Evolutionary conservation across 1,140 invertebrate species (phyloP).

Genomic region (Pissodes strobi): DNA sequence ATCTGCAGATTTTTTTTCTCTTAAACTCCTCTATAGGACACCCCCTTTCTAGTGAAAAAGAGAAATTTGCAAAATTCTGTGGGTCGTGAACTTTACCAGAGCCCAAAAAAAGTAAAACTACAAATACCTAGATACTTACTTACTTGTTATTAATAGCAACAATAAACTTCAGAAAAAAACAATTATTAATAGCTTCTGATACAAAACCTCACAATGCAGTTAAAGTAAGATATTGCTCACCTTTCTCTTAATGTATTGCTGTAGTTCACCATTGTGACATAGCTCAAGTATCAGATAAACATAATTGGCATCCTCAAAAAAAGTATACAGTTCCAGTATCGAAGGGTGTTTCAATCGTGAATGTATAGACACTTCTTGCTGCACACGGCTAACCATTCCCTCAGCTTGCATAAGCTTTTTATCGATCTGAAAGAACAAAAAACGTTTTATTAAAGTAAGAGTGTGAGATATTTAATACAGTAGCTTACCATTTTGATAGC

Average conservation of each 20-base stretch:
- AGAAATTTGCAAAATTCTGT: no score
- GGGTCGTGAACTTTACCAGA: no score
- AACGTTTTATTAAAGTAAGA: slow-evolving; percentile 1
- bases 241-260: slow-evolving; percentile 74
- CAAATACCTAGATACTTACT: no score
- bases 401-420: slow-evolving; percentile 84
- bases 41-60: no score
- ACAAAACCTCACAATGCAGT: no score
- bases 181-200: no score
- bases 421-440: slow-evolving; percentile 73
- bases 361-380: slow-evolving; percentile 91
- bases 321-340: slow-evolving; percentile 86
- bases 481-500: slow-evolving; percentile 91
- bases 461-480: neutral
- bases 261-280: slow-evolving; percentile 89
- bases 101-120: no score
- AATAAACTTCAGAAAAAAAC: no score
- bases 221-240: no score
- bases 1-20: no score
- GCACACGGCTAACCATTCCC: slow-evolving; percentile 80
- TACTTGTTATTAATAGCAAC: no score
- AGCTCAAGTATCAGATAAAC: slow-evolving; percentile 93
- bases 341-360: slow-evolving; percentile 87
- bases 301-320: slow-evolving; percentile 89
- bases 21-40: no score